These are phyloP conservation scores for Chloropsis cyanopogon DNA, from an alignment of 2,113 vertebrate genomes.

Conservation along the genomic window DNA sequence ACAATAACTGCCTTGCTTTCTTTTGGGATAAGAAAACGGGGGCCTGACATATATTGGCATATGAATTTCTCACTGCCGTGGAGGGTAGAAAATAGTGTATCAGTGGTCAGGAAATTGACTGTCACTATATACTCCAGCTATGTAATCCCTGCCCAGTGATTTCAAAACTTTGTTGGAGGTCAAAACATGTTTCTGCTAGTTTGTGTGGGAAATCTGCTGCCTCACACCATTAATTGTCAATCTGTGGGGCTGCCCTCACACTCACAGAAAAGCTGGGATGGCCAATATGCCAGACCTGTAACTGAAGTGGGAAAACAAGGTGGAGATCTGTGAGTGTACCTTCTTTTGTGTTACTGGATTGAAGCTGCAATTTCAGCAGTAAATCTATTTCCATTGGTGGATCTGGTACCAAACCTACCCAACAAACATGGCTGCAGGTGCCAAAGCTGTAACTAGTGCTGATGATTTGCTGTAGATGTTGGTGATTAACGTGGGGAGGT, in stretches of 20 bases:
- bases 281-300: not conserved
- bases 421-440: not conserved
- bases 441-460: not conserved
- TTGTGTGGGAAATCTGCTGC: not conserved
- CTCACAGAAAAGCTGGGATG: accelerated
- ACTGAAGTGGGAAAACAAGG: not conserved
- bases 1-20: not conserved
- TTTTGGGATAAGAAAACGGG: not conserved
- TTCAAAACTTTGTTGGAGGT: not conserved
- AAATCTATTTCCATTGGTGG: not conserved
- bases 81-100: not conserved
- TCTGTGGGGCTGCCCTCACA: not conserved
- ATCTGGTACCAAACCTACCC: not conserved
- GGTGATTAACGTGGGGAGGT: not conserved
- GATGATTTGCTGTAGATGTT: not conserved
- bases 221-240: not conserved
- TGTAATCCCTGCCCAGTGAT: not conserved
- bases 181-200: not conserved
- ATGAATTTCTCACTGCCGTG: not conserved
- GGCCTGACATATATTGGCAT: not conserved
- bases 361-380: not conserved
- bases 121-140: not conserved
- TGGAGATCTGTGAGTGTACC: not conserved
- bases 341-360: not conserved
- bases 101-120: not conserved